Evolutionary conservation across 2,113 vertebrate species (phyloP).

Genomic region (Aptenodytes forsteri): DNA sequence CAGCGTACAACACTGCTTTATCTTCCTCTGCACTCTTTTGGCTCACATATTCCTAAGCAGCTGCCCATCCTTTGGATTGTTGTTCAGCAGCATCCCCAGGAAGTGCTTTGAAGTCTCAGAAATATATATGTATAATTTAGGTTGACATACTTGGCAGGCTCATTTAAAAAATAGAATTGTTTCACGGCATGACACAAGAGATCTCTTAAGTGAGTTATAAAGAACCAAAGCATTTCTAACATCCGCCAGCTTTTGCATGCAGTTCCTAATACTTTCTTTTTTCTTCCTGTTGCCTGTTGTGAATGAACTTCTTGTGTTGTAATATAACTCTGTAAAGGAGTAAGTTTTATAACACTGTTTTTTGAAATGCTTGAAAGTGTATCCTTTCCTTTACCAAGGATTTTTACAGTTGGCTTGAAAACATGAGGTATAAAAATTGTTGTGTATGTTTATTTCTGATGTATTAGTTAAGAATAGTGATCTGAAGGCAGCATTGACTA

Average conservation of each 20-base stretch:
- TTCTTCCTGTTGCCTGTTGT: neutral
- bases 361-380: neutral
- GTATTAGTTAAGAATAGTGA: neutral
- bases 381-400: neutral
- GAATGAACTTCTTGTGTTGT: slow-evolving; percentile 48
- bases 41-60: neutral
- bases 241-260: slow-evolving; percentile 64
- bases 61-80: slow-evolving; percentile 43
- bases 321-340: neutral
- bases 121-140: slow-evolving; percentile 62
- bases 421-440: neutral
- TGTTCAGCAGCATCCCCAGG: slow-evolving; percentile 65
- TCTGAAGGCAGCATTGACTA: neutral
- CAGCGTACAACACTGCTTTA: neutral
- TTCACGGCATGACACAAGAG: slow-evolving; percentile 70
- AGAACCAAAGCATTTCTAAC: slow-evolving; percentile 64
- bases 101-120: slow-evolving; percentile 75
- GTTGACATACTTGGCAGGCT: slow-evolving; percentile 72
- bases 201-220: slow-evolving; percentile 64
- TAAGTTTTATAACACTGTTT: neutral
- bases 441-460: neutral
- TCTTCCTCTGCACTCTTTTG: neutral
- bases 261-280: slow-evolving; percentile 18
- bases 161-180: slow-evolving; percentile 55
- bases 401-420: neutral